Conservation (phyloP, 2,888 invertebrate species). For the Sisyra nigra region DNA sequence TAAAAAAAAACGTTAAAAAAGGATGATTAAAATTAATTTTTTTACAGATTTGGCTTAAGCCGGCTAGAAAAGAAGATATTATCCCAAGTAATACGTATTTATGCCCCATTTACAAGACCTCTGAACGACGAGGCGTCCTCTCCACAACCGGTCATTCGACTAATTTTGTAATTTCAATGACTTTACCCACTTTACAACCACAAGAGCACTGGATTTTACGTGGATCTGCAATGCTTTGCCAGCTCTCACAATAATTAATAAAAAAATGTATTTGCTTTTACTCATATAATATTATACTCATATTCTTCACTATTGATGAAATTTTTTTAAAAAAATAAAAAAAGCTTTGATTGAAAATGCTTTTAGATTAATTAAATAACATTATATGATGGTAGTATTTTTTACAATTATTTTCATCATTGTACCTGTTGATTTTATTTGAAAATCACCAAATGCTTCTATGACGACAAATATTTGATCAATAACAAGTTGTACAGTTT, state of each 20-base stretch:
- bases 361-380: too few species aligned
- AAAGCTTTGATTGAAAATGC: too few species aligned
- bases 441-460: too few species aligned
- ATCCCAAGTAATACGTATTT: slow-evolving; percentile 46
- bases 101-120: slow-evolving; percentile 84
- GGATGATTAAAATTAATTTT: not conserved
- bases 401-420: too few species aligned
- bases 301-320: not conserved
- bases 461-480: too few species aligned
- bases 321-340: not conserved
- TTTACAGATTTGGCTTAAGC: slow-evolving; percentile 65
- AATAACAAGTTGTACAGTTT: too few species aligned
- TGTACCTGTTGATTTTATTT: too few species aligned
- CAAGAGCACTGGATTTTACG: slow-evolving; percentile 78
- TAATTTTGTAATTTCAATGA: slow-evolving; percentile 80
- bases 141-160: slow-evolving; percentile 91
- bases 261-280: not conserved
- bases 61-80: slow-evolving; percentile 54
- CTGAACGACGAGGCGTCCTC: slow-evolving; percentile 69
- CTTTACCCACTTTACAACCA: slow-evolving; percentile 43
- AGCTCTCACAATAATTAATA: slow-evolving; percentile 41
- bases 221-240: slow-evolving; percentile 77
- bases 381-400: not conserved
- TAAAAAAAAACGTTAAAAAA: not conserved
- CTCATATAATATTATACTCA: not conserved